Base-by-base conservation (phyloP, 2,113 vertebrate genomes). In the Perca fluviatilis region DNA sequence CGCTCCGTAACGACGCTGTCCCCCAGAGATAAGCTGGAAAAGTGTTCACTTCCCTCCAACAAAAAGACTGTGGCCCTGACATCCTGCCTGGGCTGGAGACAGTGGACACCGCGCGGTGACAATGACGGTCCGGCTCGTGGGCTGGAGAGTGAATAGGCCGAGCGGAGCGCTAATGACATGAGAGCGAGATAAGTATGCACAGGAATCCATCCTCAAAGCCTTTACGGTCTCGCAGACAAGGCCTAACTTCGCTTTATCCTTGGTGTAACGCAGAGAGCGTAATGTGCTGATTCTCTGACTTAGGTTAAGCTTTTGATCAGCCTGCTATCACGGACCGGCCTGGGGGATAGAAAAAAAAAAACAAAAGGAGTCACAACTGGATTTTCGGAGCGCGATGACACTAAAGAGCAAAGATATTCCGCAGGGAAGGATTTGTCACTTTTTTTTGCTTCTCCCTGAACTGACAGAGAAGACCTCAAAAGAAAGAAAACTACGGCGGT, bases 291-390 rank as follows among this genome's bases (percentile, higher is more conserved):
- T 80, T 75, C 79, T 77, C 75, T 83, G 78, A 88, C 86, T 87
- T 64, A 77, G 81, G 90, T 90, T 91, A 85, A 90, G 87, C 87
- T 91, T 85, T 86, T 87, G 88, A 91, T 91, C 85, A 49, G 63
- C 71, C 68, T 78, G 83, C 92, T 89, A 89, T 93, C 82, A 84
- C 30, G 54, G 87, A 84, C 79, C 71, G 76, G 87, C 88, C 82
- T 12, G 50, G 51, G 80, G 75, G 9, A 40, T 40, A 74, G 66
- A 53, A 69, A 86, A 87, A 69, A 86, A 87, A 33, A 33, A 33
- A 33, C 73, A 89, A 93, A 10, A 86, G 77, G 74, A 86, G 71
- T 77, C 72, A 62, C 87, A 64, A 72, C 70, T 86, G 89, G 87
- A 90, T 89, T 82, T 83, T 54, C 4, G 4, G 36, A 74, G 67